Evolutionary conservation across 2,113 vertebrate genomes (phyloP).

Genomic region (Rhea pennata): DNA sequence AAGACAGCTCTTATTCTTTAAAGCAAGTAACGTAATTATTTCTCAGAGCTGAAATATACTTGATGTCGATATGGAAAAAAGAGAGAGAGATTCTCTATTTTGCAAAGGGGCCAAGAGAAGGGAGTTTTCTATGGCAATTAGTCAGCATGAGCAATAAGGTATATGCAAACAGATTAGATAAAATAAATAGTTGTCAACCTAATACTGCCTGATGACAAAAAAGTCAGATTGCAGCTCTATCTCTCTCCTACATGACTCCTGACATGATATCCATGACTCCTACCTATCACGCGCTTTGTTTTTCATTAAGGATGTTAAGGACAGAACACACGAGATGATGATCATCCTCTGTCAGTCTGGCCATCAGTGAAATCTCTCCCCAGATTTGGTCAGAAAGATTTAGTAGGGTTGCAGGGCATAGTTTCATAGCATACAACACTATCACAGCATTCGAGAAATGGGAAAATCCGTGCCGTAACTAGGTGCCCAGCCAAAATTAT

Average conservation of each 20-base stretch:
- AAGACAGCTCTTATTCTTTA: neutral
- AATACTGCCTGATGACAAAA: constrained; percentile 43
- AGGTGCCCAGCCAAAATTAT: neutral
- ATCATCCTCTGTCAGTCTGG: neutral
- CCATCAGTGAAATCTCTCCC: neutral
- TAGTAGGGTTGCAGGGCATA: neutral
- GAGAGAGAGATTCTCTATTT: neutral
- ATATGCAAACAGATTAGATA: constrained; percentile 45
- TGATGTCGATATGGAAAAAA: neutral
- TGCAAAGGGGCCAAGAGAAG: constrained; percentile 1
- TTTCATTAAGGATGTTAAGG: neutral
- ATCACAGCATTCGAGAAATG: neutral
- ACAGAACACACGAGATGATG: constrained; percentile 6
- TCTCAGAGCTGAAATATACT: neutral
- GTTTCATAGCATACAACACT: neutral
- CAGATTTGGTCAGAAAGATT: neutral
- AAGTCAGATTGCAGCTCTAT: constrained; percentile 18
- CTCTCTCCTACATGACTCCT: neutral
- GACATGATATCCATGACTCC: constrained; percentile 2
- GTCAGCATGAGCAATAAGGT: neutral
- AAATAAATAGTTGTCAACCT: constrained; percentile 48
- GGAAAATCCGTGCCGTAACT: neutral
- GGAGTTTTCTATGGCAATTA: constrained; percentile 25
- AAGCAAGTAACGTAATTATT: neutral
- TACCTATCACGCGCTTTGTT: constrained; percentile 21